A percentile compares a stretch with the other conserved stretches of the same genome.
These are phyloP conservation scores for Hipparchia sbordonii DNA, from an alignment of 2,888 invertebrate species.

Conservation along the genomic window DNA sequence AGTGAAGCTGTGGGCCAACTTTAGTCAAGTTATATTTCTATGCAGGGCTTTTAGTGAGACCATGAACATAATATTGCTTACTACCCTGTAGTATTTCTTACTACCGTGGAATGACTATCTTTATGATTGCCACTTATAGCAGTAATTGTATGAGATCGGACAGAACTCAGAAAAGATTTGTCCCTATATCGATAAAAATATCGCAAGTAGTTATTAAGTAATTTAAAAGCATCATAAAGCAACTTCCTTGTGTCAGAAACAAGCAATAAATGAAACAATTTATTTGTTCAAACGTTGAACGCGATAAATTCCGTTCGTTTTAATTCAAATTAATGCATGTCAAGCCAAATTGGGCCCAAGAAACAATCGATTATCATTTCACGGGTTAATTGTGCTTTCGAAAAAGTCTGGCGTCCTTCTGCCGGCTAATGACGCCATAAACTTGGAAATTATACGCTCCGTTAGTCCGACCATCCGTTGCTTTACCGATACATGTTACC, in stretches of 20 bases:
- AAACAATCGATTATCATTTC: constrained; percentile 73
- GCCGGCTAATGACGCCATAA: constrained; percentile 74
- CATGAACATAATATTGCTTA: too few species aligned
- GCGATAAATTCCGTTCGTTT: constrained; percentile 37
- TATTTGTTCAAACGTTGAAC: constrained; percentile 23
- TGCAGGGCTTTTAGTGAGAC: too few species aligned
- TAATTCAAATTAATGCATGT: constrained; percentile 48
- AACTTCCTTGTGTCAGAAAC: not conserved
- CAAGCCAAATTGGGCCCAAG: constrained; percentile 57
- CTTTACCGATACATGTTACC: constrained; percentile 42
- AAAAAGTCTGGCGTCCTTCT: constrained; percentile 66
- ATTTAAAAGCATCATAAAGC: constrained; percentile 8
- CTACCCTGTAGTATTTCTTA: too few species aligned
- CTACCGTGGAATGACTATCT: too few species aligned
- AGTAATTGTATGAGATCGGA: too few species aligned
- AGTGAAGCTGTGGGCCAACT: too few species aligned
- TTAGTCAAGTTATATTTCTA: too few species aligned
- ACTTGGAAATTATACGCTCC: constrained; percentile 73
- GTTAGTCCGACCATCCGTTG: constrained; percentile 62
- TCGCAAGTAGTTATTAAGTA: not conserved
- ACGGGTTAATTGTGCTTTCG: constrained; percentile 71
- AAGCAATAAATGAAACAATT: constrained; percentile 10
- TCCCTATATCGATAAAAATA: too few species aligned
- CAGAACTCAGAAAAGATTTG: too few species aligned
- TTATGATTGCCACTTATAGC: too few species aligned